phyloP scores from a whole-genome alignment of 2,888 invertebrate genomes.

The Drosophila hamatofila region DNA sequence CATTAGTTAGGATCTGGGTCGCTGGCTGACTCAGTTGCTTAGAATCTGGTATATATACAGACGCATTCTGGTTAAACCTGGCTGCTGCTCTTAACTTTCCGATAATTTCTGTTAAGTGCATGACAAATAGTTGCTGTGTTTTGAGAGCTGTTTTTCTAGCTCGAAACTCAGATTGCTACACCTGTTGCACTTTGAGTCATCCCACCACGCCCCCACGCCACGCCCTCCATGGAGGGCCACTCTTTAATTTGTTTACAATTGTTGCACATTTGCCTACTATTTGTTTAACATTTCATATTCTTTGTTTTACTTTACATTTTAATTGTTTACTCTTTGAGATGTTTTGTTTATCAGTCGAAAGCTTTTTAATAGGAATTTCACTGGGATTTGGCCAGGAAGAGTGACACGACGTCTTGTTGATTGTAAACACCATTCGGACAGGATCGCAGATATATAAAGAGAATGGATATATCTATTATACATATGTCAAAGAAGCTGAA shows the following conservation, averaged over 20 bases:
- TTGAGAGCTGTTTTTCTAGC: slow-evolving; percentile 34
- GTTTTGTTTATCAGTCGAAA: slow-evolving; percentile 58
- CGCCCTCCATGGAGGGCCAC: not conserved
- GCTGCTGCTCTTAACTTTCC: not conserved
- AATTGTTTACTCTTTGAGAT: slow-evolving; percentile 63
- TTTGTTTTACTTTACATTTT: not conserved
- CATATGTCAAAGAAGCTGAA: not conserved
- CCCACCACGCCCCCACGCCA: no score
- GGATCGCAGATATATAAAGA: not conserved
- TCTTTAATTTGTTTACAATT: slow-evolving; percentile 58
- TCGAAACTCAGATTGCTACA: slow-evolving; percentile 16
- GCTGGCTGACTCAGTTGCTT: slow-evolving; percentile 15
- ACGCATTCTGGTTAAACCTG: not conserved
- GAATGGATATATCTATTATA: not conserved
- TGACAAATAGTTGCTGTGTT: slow-evolving; percentile 40
- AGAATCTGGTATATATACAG: not conserved
- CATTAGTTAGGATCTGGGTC: slow-evolving; percentile 2
- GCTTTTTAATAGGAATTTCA: not conserved
- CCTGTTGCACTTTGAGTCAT: slow-evolving; percentile 59
- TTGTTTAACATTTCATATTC: slow-evolving; percentile 54
- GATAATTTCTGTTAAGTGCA: slow-evolving; percentile 15
- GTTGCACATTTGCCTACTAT: slow-evolving; percentile 65
- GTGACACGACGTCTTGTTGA: slow-evolving; percentile 36
- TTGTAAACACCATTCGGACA: slow-evolving; percentile 28
- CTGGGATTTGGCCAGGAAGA: not conserved